These are phyloP conservation scores for Zaprionus lineosus DNA, from an alignment of 2,888 invertebrate species.

Conservation along the genomic window DNA sequence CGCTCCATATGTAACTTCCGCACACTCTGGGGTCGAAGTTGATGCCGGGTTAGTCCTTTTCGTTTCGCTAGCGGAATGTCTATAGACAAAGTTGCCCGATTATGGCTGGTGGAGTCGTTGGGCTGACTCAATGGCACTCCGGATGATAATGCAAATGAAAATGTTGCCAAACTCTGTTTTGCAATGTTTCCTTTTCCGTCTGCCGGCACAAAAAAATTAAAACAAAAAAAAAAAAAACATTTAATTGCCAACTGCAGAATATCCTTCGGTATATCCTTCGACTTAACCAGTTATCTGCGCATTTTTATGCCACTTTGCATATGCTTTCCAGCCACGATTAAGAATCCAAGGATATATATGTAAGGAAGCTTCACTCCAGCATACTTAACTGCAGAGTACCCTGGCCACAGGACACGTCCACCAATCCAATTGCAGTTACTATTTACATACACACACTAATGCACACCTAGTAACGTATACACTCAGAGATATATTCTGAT, in stretches of 20 bases:
- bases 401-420: too few species aligned
- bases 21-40: conserved; percentile 20
- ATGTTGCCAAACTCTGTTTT: conserved; percentile 26
- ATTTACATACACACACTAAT: too few species aligned
- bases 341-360: conserved; percentile 9
- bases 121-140: background rate
- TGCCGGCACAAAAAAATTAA: background rate
- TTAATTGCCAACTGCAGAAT: conserved; percentile 52
- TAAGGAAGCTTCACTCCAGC: background rate
- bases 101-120: conserved; percentile 6
- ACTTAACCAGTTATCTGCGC: conserved; percentile 22
- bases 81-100: conserved; percentile 5
- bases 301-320: conserved; percentile 18
- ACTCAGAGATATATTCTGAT: too few species aligned
- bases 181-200: conserved; percentile 23
- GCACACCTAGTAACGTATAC: too few species aligned
- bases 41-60: conserved; percentile 12
- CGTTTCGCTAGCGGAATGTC: background rate
- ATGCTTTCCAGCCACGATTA: background rate
- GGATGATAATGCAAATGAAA: conserved; percentile 37
- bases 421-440: too few species aligned
- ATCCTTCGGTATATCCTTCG: conserved; percentile 31
- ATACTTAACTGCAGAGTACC: too few species aligned
- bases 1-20: conserved; percentile 49
- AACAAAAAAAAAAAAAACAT: conserved; percentile 25